Conservation (phyloP, 2,797 vertebrate species). For the Acridotheres tristis region DNA sequence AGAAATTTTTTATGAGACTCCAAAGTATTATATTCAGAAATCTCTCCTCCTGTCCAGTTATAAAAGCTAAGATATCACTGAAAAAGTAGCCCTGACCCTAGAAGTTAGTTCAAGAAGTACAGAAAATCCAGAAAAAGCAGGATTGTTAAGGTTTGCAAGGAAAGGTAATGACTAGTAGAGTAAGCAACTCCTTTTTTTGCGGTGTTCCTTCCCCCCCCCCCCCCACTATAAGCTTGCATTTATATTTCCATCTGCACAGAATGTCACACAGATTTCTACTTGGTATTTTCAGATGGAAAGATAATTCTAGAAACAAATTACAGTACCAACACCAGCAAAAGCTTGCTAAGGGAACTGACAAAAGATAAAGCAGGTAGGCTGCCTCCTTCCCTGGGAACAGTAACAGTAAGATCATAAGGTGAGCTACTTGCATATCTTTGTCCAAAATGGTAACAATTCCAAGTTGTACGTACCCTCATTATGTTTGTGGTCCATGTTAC, state of each 20-base stretch:
- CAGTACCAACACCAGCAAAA: neutral
- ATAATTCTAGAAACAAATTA: neutral
- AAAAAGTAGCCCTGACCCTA: neutral
- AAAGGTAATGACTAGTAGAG: neutral
- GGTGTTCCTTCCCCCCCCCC: too few species aligned
- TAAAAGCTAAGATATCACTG: neutral
- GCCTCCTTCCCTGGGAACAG: neutral
- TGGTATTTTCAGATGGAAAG: neutral
- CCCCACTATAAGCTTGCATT: neutral
- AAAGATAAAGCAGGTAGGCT: neutral
- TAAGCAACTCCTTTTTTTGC: neutral
- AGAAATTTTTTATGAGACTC: neutral
- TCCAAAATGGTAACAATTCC: neutral
- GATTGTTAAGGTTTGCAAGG: neutral
- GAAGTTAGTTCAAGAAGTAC: neutral
- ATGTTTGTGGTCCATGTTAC: accelerated
- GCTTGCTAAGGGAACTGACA: accelerated
- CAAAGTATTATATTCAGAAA: neutral
- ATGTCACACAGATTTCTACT: neutral
- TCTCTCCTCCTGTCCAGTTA: neutral
- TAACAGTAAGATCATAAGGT: neutral
- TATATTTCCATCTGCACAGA: neutral
- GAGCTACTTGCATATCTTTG: neutral
- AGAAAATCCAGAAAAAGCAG: neutral
- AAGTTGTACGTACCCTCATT: neutral